Conservation (phyloP, 2,113 vertebrate species). For the Brienomyrus longianalis region DNA sequence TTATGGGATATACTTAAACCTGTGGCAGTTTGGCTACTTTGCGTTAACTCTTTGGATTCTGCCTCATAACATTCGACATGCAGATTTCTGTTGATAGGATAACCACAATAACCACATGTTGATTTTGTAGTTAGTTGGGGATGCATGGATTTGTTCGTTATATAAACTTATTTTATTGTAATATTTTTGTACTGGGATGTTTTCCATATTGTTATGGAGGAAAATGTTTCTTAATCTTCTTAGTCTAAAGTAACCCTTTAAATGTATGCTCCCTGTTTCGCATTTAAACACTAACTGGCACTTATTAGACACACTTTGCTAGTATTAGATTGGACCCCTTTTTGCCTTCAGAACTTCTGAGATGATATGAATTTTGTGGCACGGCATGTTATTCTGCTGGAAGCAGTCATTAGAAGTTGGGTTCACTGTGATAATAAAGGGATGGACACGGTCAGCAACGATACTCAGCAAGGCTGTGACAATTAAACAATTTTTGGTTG, state of each 20-base stretch:
- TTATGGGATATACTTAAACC: background rate
- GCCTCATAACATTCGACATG: background rate
- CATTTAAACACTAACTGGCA: background rate
- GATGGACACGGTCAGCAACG: too few relatives aligned
- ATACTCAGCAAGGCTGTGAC: too few relatives aligned
- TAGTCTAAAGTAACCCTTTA: background rate
- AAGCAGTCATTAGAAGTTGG: too few relatives aligned
- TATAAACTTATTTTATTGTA: background rate
- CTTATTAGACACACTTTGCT: background rate
- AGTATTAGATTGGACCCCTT: background rate
- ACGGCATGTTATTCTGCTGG: too few relatives aligned
- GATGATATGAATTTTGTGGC: too few relatives aligned
- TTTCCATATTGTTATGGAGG: background rate
- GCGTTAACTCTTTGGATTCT: background rate
- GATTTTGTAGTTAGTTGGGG: background rate
- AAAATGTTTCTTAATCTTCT: background rate
- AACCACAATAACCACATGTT: background rate
- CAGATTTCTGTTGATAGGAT: background rate
- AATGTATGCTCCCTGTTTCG: background rate
- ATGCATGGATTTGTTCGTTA: background rate
- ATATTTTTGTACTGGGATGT: background rate
- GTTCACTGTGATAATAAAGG: too few relatives aligned
- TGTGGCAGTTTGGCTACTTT: background rate
- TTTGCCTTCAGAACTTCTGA: background rate
- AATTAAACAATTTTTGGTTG: too few relatives aligned